Evolutionary conservation across 1,140 invertebrate species (phyloP).

Genomic region (Phocides pigmalion): DNA sequence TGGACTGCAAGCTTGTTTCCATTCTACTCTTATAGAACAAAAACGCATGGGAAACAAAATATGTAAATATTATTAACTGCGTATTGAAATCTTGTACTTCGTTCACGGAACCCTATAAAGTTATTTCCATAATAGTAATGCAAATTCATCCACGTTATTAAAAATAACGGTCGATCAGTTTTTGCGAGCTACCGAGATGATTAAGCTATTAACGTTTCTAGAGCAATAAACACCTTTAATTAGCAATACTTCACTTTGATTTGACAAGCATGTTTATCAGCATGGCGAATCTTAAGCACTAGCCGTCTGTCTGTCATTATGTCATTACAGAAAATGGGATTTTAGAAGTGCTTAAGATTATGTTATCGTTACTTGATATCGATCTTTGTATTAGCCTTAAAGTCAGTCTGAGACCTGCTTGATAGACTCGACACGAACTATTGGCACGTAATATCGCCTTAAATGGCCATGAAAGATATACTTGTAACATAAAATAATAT

Average conservation of each 20-base stretch:
- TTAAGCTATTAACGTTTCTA: slow-evolving; percentile 18
- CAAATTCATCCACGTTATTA: slow-evolving; percentile 21
- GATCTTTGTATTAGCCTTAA: background rate
- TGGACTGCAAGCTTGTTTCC: no score
- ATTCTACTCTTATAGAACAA: no score
- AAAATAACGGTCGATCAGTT: slow-evolving; percentile 18
- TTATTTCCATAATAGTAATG: slow-evolving; percentile 11
- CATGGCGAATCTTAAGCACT: slow-evolving; percentile 13
- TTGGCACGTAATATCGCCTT: slow-evolving; percentile 1
- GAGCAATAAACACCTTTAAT: slow-evolving; percentile 29
- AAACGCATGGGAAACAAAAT: no score
- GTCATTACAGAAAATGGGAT: slow-evolving; percentile 21
- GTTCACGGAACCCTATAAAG: slow-evolving; percentile 10
- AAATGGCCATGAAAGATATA: background rate
- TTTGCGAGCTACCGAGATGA: slow-evolving; percentile 7
- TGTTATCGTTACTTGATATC: background rate
- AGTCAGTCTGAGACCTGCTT: slow-evolving; percentile 4
- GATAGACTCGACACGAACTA: background rate
- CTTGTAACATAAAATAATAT: background rate
- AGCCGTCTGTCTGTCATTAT: slow-evolving; percentile 26
- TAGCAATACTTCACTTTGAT: slow-evolving; percentile 23
- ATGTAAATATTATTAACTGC: no score
- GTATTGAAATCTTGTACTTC: no score
- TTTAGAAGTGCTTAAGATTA: slow-evolving; percentile 14
- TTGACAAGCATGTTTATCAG: slow-evolving; percentile 22